These are phyloP conservation scores for Catostylus mosaicus DNA, from an alignment of 30 jellyfish, hydroid and myxozoan genomes.

Conservation along the genomic window DNA sequence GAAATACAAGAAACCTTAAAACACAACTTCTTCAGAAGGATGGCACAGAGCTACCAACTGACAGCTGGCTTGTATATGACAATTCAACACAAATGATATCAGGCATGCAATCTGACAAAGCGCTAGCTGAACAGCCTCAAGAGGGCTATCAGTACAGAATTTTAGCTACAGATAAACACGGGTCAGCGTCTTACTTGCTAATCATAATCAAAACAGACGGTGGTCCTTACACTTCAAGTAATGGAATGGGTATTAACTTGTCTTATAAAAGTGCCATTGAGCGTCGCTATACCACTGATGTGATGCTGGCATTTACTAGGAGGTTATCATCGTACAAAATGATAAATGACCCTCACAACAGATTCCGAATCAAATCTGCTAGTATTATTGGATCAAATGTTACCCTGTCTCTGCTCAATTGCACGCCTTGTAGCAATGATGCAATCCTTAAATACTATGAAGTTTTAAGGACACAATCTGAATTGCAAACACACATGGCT, in stretches of 20 bases:
- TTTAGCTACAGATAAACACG: conserved; percentile 77
- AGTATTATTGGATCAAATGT: background rate
- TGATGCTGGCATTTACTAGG: conserved; percentile 38
- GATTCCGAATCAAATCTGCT: conserved; percentile 20
- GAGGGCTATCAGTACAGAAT: conserved; percentile 66
- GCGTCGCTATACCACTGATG: conserved; percentile 3
- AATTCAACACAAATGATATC: conserved; percentile 46
- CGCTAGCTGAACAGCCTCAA: conserved; percentile 40
- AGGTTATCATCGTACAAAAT: conserved; percentile 26
- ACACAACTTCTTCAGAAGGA: conserved; percentile 19
- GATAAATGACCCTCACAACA: conserved; percentile 25
- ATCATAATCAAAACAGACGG: conserved; percentile 35
- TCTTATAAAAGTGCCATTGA: conserved; percentile 8
- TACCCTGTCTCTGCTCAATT: conserved; percentile 5
- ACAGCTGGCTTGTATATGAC: conserved; percentile 66
- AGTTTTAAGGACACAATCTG: background rate
- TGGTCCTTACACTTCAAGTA: background rate
- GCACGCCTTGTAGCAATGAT: conserved; percentile 25
- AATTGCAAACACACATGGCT: conserved; percentile 19
- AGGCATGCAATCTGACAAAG: conserved; percentile 63
- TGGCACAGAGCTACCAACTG: conserved; percentile 18
- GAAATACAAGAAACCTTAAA: conserved; percentile 46
- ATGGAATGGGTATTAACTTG: background rate
- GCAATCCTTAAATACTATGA: background rate
- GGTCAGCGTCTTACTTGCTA: conserved; percentile 32